phyloP scores from a whole-genome alignment of 2,888 invertebrate genomes.

The Glyphotaelius pellucidus region DNA sequence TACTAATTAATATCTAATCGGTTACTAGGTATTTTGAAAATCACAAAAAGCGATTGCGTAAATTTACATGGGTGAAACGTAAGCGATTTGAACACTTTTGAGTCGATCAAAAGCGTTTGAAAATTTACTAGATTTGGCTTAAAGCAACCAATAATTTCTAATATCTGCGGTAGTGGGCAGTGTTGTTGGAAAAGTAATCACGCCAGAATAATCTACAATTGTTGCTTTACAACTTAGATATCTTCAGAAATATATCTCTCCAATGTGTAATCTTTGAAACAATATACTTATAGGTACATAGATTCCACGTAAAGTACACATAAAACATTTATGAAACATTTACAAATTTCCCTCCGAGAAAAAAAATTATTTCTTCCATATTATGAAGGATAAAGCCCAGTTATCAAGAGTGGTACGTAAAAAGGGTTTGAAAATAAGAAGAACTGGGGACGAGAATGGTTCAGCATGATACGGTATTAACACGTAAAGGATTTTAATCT shows the following conservation, averaged over 20 bases:
- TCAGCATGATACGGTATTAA: background rate
- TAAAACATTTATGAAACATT: background rate
- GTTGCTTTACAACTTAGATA: background rate
- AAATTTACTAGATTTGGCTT: too few relatives aligned
- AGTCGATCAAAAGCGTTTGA: too few relatives aligned
- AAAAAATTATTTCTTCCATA: background rate
- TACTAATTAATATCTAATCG: too few relatives aligned
- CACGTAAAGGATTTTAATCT: background rate
- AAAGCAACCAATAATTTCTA: background rate
- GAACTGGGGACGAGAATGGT: background rate
- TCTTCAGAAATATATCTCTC: background rate
- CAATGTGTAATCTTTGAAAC: background rate
- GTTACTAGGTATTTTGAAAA: too few relatives aligned
- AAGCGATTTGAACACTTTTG: too few relatives aligned
- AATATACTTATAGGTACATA: background rate
- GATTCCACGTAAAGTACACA: background rate
- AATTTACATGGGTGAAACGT: too few relatives aligned
- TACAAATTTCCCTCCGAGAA: background rate
- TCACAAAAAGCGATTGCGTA: too few relatives aligned
- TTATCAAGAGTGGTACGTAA: background rate
- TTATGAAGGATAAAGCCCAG: background rate
- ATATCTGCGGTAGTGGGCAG: background rate
- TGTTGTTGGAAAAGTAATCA: background rate
- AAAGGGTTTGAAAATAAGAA: background rate
- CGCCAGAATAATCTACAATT: background rate